Evolutionary conservation across 1,140 invertebrate species (phyloP).

Genomic region (Rhopalosiphum padi): DNA sequence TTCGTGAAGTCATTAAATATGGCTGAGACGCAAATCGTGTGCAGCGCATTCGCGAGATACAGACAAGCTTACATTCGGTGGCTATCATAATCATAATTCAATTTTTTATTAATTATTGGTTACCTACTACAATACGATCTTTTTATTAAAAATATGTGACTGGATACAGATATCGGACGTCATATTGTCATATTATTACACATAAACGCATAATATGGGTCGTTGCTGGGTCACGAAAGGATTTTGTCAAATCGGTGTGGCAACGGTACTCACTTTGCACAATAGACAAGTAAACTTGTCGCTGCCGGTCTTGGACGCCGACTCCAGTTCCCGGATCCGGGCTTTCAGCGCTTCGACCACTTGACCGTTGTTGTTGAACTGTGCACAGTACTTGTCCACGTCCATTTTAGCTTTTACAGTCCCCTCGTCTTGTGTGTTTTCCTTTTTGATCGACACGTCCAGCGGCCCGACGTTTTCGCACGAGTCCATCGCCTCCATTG

Average conservation of each 20-base stretch:
- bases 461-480: slow-evolving; percentile 35
- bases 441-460: slow-evolving; percentile 54
- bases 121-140: too few relatives aligned
- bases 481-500: slow-evolving; percentile 16
- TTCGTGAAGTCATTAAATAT: too few relatives aligned
- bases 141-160: too few relatives aligned
- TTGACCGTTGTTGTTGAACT: slow-evolving; percentile 64
- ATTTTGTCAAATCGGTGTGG: background rate
- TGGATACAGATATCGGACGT: too few relatives aligned
- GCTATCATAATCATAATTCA: too few relatives aligned
- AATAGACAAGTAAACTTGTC: slow-evolving; percentile 82
- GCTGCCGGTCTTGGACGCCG: slow-evolving; percentile 64
- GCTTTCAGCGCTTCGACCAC: slow-evolving; percentile 78
- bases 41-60: too few relatives aligned
- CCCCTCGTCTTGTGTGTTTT: slow-evolving; percentile 37
- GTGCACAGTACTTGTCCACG: slow-evolving; percentile 20
- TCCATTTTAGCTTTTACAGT: slow-evolving; percentile 32
- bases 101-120: too few relatives aligned
- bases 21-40: too few relatives aligned
- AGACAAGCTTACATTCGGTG: too few relatives aligned
- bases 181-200: too few relatives aligned
- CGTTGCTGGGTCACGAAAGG: background rate
- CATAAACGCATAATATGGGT: too few relatives aligned
- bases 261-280: slow-evolving; percentile 74
- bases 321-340: slow-evolving; percentile 74